Conservation (phyloP, 2,888 invertebrate species). For the Scelioninae gen. 2 region DNA sequence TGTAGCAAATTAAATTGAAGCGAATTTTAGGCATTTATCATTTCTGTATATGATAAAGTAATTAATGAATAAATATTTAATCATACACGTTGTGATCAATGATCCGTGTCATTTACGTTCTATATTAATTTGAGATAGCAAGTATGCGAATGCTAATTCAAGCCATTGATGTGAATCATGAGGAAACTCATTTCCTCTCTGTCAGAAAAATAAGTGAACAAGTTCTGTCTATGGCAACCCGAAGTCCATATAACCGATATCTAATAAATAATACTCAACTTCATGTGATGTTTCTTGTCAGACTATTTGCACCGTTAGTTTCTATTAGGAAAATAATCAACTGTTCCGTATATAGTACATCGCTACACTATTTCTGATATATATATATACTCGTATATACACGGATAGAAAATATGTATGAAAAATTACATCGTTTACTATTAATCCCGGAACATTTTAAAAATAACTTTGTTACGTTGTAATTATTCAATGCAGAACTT, state of each 20-base stretch:
- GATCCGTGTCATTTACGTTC: slow-evolving; percentile 23
- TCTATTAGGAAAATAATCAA: slow-evolving; percentile 15
- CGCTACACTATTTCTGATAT: slow-evolving; percentile 6
- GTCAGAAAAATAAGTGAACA: slow-evolving; percentile 5
- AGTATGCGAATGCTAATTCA: slow-evolving; percentile 17
- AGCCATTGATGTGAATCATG: slow-evolving; percentile 4
- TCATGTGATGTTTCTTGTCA: slow-evolving; percentile 4
- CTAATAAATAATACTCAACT: slow-evolving; percentile 9
- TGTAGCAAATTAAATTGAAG: no score
- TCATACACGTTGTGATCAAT: no score
- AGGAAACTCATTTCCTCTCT: slow-evolving; percentile 17
- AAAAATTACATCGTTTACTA: no score
- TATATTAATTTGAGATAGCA: slow-evolving; percentile 20
- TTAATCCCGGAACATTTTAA: no score
- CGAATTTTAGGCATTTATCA: no score
- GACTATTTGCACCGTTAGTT: slow-evolving; percentile 23
- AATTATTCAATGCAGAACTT: no score
- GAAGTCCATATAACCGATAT: slow-evolving; percentile 7
- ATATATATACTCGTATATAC: no score
- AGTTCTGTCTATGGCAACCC: not conserved
- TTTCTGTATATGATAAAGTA: no score
- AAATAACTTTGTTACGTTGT: no score
- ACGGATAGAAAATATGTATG: no score
- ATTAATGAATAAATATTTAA: no score
- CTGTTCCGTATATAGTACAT: slow-evolving; percentile 12